Evolutionary conservation across 2,888 invertebrate genomes (phyloP), one percentile per base, ranked within the genome.

Genomic region (Andrena marginata): DNA sequence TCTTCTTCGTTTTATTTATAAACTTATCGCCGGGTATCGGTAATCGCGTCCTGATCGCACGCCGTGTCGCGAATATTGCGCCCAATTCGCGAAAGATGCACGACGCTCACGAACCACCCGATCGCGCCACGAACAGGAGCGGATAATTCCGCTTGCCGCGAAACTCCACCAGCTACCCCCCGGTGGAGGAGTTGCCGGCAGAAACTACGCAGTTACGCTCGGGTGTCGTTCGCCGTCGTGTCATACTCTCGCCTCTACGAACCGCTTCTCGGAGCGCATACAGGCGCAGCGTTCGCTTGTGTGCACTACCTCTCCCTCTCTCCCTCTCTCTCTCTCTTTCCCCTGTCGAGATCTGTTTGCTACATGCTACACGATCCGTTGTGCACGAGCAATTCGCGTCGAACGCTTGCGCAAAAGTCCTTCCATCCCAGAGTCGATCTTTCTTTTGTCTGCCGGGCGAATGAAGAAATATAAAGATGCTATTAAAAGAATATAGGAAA

Each of bases 171-270:
- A 80, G 74, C 85, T 76, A 83, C 88, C 88, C 89, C 83, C 79
- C 56, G 26, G 56, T 23, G 56, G 77, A 71, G 74, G 68, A 86
- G 85, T 64, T 67, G 69, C 71, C 63, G 79, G 87, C 89, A 88
- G 91, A 90, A 92, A 92, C 93, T 92, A 92, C 92, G 92, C 92
- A 92, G 92, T 92, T 93, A 91, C 91, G 87, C 86, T 90, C 89
- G 89, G 87, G 89, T 91, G 90, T 90, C 90, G 89, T 83, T 85
- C 77, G 16, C 4, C 20, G 80, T 77, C 80, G 82, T 86, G 89
- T 89, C 89, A 85, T 83, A 89, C 89, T 85, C 84, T 85, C 84
- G 90, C 79, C 82, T 88, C 79, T 73, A 72, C 85, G 68, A 80
- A 67, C 69, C 70, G 78, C 70, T 78, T 71, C 56, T 56, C 74